A percentile compares a stretch with the other conserved stretches of the same genome.
Conservation (phyloP, 2,113 vertebrate species). For the Leptosomus discolor region DNA sequence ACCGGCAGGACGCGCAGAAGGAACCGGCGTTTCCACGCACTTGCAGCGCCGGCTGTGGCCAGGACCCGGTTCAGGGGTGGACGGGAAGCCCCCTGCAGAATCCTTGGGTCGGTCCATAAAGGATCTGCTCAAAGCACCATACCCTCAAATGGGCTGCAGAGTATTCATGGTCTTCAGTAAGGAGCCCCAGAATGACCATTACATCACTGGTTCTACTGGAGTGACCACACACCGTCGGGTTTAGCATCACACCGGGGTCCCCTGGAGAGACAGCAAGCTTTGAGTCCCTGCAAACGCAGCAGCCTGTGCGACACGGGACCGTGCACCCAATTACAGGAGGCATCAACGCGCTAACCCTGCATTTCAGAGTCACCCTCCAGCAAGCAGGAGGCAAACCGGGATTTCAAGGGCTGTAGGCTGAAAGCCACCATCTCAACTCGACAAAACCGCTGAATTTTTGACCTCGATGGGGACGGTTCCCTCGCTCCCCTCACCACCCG, state of each 20-base stretch:
- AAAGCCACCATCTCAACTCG: neutral
- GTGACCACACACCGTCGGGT: accelerated
- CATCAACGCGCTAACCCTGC: accelerated
- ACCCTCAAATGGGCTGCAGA: neutral
- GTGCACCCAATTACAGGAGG: accelerated
- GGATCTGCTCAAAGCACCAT: accelerated
- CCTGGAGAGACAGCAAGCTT: neutral
- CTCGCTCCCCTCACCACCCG: accelerated
- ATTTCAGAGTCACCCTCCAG: neutral
- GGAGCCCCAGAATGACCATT: neutral
- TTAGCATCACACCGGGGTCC: accelerated
- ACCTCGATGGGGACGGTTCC: too few species aligned
- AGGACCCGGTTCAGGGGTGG: neutral
- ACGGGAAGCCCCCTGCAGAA: neutral
- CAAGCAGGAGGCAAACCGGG: neutral
- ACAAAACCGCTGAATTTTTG: neutral
- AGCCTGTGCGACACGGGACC: neutral
- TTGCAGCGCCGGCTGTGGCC: too few species aligned
- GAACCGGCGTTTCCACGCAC: accelerated
- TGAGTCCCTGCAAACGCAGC: neutral
- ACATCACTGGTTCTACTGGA: neutral
- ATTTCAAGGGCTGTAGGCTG: neutral
- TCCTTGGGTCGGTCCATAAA: accelerated
- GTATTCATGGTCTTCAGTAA: too few species aligned
- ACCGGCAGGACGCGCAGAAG: too few species aligned